Percentiles rank a stretch among this genome's conserved stretches.
Evolutionary conservation across 2,113 vertebrate species (phyloP).

Genomic region (Lampris incognitus): DNA sequence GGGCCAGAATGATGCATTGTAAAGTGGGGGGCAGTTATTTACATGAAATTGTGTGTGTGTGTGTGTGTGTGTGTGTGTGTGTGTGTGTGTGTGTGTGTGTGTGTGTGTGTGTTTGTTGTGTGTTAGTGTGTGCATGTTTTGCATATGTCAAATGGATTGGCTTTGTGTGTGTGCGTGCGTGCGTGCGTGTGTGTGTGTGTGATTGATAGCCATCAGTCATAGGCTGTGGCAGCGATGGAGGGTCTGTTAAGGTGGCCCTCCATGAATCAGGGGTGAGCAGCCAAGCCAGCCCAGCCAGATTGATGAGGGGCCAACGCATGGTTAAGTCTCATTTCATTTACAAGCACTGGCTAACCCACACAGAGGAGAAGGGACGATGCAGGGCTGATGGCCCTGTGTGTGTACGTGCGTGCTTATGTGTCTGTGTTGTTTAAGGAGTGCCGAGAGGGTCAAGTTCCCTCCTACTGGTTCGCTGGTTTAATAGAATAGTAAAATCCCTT

Average conservation of each 20-base stretch:
- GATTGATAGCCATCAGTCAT: constrained; percentile 38
- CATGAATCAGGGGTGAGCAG: constrained; percentile 75
- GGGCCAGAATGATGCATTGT: neutral
- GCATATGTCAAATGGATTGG: constrained; percentile 1
- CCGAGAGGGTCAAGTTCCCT: constrained; percentile 61
- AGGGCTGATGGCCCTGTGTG: constrained; percentile 28
- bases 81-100: constrained; percentile 36
- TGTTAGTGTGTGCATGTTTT: neutral
- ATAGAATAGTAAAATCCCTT: constrained; percentile 69
- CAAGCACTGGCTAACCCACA: constrained; percentile 65
- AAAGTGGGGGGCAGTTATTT: constrained; percentile 1
- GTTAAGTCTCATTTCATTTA: constrained; percentile 78
- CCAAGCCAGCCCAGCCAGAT: constrained; percentile 67
- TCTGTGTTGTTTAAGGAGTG: constrained; percentile 8
- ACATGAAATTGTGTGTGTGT: constrained; percentile 10
- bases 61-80: neutral
- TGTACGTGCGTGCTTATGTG: neutral
- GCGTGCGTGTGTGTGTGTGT: constrained; percentile 40
- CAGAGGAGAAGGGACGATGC: constrained; percentile 23
- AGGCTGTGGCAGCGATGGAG: constrained; percentile 32
- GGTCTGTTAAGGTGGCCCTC: constrained; percentile 51
- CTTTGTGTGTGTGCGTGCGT: constrained; percentile 42
- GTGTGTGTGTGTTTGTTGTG: neutral
- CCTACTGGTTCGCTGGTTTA: constrained; percentile 52
- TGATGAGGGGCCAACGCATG: constrained; percentile 75